Percentiles rank a stretch among this genome's conserved stretches.
These are phyloP conservation scores for Pachycephala philippinensis DNA, from an alignment of 2,113 vertebrate genomes.

Conservation along the genomic window DNA sequence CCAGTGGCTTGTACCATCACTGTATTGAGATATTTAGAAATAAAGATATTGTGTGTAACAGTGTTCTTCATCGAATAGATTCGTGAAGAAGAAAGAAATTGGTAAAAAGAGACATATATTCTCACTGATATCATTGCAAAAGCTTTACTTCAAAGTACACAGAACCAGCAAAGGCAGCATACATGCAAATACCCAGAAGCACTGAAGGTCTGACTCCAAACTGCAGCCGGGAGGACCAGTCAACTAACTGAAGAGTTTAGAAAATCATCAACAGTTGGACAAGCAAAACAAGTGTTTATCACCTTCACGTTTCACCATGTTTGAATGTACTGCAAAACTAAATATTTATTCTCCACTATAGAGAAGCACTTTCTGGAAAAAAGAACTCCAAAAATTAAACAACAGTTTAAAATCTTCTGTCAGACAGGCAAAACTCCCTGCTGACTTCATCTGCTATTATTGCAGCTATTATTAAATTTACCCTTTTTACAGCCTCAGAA, in stretches of 20 bases:
- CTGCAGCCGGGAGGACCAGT: background rate
- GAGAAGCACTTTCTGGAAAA: background rate
- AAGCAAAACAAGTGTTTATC: background rate
- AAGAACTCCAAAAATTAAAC: background rate
- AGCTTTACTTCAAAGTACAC: background rate
- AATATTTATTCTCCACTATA: background rate
- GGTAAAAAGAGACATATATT: background rate
- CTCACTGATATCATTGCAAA: background rate
- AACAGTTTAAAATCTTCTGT: background rate
- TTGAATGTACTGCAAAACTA: background rate
- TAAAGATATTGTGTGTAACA: background rate
- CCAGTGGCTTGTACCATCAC: background rate
- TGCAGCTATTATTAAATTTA: background rate
- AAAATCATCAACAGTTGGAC: background rate
- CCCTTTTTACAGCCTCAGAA: background rate
- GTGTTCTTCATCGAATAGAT: background rate
- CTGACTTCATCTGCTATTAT: conserved; percentile 1
- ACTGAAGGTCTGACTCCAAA: background rate
- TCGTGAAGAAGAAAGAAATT: background rate
- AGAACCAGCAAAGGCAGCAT: background rate
- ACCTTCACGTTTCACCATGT: background rate
- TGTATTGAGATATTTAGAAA: background rate
- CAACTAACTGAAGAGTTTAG: background rate
- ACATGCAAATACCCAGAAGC: background rate
- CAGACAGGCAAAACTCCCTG: background rate